Base-by-base conservation (phyloP, 2,797 vertebrate genomes). In the Euphonia xanthogaster region DNA sequence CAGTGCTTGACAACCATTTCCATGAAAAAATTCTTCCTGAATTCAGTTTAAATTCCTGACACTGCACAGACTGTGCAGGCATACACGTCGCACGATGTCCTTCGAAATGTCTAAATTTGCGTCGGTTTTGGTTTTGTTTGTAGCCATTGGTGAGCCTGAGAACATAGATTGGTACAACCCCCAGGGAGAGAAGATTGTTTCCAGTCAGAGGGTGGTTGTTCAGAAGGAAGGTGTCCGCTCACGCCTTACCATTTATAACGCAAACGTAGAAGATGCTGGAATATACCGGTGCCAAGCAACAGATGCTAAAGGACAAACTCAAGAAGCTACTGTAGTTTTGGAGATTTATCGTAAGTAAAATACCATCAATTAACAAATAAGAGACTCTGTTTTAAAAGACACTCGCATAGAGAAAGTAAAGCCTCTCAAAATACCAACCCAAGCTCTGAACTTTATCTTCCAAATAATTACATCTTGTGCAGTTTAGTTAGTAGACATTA, bases 271-370 rank as follows among this genome's bases (percentile, higher is more conserved):
- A 97, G 99, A 99, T 81, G 99, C 99, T 7, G 99, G 99, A 1
- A 99, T 99, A 96, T 99, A 99, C 97, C 98, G 99, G 27, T 99
- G 99, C 96, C 99, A 99, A 97, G 99, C 99, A 79, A 98, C 98
- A 27, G 99, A 99, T 39, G 96, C 98, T 92, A 97, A 97, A 89
- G 99, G 99, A 57, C 98, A 99, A 90, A 98, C 98, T 10, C 98
- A 98, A 91, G 99, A 99, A 98, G 99, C 99, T 62, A 99, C 99
- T 2, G 99, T 99, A 25, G 99, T 99, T 94, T 94, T 99, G 98
- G 99, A 99, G 98, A 99, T 99, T 80, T 99, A 99, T 97, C 99
- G 99, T 99, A 97, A 99, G 99, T 98, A 78, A 85, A 73, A 55
- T 68, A 7, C 33, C 60, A 31, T 33, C 33, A 67, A 35, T 24